Percentiles rank a stretch among this genome's conserved stretches.
These are phyloP conservation scores for Molothrus aeneus DNA, from an alignment of 2,797 vertebrate species.

Conservation along the genomic window DNA sequence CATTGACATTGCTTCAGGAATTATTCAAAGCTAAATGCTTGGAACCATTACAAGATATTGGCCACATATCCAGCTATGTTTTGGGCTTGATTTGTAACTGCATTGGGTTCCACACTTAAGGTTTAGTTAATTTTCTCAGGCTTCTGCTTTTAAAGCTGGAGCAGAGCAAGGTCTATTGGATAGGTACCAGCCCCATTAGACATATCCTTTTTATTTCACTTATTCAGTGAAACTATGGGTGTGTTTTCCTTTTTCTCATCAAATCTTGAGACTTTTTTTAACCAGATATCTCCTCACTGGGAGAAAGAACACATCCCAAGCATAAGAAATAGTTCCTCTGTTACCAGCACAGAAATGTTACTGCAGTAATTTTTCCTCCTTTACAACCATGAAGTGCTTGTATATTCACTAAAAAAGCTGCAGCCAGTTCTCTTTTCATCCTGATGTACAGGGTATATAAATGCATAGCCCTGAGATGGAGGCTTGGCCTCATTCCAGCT, in stretches of 20 bases:
- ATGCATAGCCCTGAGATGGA: background rate
- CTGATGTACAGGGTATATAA: background rate
- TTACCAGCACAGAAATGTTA: background rate
- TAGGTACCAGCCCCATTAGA: background rate
- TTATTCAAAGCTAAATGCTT: background rate
- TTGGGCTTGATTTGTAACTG: background rate
- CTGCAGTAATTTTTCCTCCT: background rate
- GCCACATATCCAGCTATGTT: background rate
- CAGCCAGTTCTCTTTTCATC: background rate
- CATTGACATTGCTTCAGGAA: background rate
- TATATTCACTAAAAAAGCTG: background rate
- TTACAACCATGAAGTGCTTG: background rate
- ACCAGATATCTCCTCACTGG: background rate
- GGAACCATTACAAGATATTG: background rate
- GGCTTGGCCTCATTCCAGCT: background rate
- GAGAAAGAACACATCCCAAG: background rate
- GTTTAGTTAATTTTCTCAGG: background rate
- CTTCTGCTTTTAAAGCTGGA: background rate
- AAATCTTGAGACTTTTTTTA: background rate
- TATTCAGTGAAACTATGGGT: background rate
- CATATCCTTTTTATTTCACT: background rate
- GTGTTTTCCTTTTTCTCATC: background rate
- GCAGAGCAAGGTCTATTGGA: background rate
- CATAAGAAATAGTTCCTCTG: background rate
- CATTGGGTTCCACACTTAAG: background rate